phyloP scores from a whole-genome alignment of 2,113 vertebrate species.

The Macquaria australasica region DNA sequence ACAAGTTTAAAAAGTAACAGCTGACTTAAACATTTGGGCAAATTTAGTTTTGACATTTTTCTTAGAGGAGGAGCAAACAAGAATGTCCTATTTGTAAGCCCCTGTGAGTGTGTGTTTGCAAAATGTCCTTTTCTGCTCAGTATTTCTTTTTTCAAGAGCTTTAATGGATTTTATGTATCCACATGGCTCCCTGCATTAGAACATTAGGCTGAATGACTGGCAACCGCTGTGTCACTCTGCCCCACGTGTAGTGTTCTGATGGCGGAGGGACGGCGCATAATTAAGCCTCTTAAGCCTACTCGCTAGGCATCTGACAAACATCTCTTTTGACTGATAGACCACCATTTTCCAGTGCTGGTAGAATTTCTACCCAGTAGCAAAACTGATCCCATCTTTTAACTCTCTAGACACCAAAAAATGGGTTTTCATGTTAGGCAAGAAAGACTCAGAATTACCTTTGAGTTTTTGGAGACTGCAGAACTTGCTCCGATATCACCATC shows the following conservation, averaged over 20 bases:
- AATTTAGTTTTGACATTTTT: constrained; percentile 13
- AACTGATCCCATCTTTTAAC: constrained; percentile 3
- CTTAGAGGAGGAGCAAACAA: constrained; percentile 36
- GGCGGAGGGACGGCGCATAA: constrained; percentile 74
- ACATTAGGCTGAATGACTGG: constrained; percentile 83
- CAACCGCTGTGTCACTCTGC: constrained; percentile 80
- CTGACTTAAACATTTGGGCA: background rate
- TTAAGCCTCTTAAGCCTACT: constrained; percentile 77
- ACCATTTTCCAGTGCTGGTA: constrained; percentile 53
- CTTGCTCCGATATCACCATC: background rate
- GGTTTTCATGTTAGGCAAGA: background rate
- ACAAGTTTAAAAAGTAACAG: background rate
- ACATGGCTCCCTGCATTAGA: constrained; percentile 78
- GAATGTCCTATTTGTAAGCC: constrained; percentile 44
- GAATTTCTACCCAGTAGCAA: constrained; percentile 33
- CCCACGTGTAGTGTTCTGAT: constrained; percentile 76
- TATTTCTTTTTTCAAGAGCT: constrained; percentile 56
- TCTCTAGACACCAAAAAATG: background rate
- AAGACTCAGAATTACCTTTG: background rate
- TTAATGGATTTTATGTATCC: constrained; percentile 80
- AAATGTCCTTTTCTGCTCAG: constrained; percentile 58
- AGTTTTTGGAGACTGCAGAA: background rate
- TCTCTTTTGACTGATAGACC: constrained; percentile 76
- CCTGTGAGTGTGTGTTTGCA: constrained; percentile 46
- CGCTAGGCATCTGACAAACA: constrained; percentile 75